A percentile compares a stretch with the other conserved stretches of the same genome.
These are phyloP conservation scores for Coboldia fuscipes DNA, from an alignment of 1,140 invertebrate genomes.

Conservation along the genomic window DNA sequence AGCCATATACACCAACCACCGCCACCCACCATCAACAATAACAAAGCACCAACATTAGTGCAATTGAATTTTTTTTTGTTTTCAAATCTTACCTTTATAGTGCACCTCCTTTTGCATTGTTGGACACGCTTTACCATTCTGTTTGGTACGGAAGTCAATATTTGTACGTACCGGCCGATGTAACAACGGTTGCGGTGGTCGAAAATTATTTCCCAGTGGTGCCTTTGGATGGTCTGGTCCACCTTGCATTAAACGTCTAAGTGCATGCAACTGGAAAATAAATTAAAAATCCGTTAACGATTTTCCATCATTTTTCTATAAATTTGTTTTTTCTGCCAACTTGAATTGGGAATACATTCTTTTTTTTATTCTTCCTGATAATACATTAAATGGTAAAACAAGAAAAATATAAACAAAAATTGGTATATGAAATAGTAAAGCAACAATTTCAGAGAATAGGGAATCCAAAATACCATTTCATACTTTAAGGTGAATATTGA, in stretches of 20 bases:
- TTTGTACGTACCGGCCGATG: slow-evolving; percentile 83
- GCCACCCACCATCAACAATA: no score
- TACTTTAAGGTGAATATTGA: no score
- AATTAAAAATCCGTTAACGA: background rate
- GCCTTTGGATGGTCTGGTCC: slow-evolving; percentile 66
- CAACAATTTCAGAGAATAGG: no score
- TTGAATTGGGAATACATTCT: no score
- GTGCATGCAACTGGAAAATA: slow-evolving; percentile 45
- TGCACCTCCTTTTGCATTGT: slow-evolving; percentile 73
- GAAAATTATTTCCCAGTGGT: slow-evolving; percentile 79
- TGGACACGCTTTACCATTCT: slow-evolving; percentile 52
- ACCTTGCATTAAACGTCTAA: slow-evolving; percentile 71
- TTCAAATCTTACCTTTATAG: slow-evolving; percentile 60
- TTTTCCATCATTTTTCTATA: background rate
- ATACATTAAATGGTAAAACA: background rate
- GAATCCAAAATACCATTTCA: no score
- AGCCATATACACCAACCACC: no score
- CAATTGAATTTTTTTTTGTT: slow-evolving; percentile 4
- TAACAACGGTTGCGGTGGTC: slow-evolving; percentile 72
- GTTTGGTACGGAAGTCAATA: slow-evolving; percentile 75
- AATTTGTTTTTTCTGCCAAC: background rate
- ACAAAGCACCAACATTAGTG: no score
- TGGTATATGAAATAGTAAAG: background rate
- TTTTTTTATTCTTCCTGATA: no score
- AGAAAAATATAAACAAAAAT: background rate